Conservation (phyloP, 2,113 vertebrate genomes). For the Gavia stellata region DNA sequence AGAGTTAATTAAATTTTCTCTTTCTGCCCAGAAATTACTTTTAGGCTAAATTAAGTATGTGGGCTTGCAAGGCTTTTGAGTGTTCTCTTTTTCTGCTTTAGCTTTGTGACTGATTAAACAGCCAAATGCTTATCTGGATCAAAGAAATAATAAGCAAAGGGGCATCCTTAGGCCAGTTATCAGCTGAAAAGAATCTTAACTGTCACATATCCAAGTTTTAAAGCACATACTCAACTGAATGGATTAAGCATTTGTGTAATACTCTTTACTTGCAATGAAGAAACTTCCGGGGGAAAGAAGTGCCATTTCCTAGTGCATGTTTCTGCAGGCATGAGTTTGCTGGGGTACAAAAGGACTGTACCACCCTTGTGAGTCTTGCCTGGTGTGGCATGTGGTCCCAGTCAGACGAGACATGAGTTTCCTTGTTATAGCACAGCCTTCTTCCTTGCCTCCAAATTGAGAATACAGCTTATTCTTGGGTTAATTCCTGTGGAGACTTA, state of each 20-base stretch:
- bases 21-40: constrained; percentile 61
- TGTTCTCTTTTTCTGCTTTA: not conserved
- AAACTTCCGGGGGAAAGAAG: not conserved
- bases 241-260: not conserved
- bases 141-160: constrained; percentile 42
- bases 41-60: constrained; percentile 7
- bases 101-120: constrained; percentile 20
- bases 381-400: not conserved
- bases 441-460: not conserved
- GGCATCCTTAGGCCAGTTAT: constrained; percentile 13
- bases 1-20: constrained; percentile 72
- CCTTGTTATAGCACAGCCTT: not conserved
- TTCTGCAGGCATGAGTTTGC: not conserved
- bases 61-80: not conserved
- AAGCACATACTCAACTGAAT: not conserved
- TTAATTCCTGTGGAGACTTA: not conserved
- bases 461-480: not conserved
- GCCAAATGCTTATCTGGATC: constrained; percentile 52
- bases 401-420: not conserved
- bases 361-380: not conserved
- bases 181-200: not conserved
- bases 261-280: not conserved
- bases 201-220: not conserved
- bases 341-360: not conserved
- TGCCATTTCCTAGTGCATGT: not conserved